Evolutionary conservation across 30 jellyfish, hydroid and myxozoan genomes (phyloP).

Genomic region (Aurelia aurita complex sp. Pacific): DNA sequence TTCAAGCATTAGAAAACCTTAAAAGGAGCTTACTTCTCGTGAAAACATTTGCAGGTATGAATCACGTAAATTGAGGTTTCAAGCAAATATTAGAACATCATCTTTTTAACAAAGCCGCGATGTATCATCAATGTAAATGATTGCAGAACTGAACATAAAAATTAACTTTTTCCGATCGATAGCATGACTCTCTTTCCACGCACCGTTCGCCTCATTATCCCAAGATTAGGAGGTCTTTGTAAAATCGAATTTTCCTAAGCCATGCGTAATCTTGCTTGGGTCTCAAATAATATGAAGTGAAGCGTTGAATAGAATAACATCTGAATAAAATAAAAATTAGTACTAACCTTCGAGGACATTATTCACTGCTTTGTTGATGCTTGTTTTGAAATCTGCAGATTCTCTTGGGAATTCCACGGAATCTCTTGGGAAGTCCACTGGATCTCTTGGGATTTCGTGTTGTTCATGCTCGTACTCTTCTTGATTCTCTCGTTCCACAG

Average conservation of each 20-base stretch:
- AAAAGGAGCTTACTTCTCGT: too few relatives aligned
- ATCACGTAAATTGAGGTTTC: too few relatives aligned
- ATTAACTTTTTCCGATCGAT: background rate
- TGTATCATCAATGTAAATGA: background rate
- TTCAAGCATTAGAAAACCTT: too few relatives aligned
- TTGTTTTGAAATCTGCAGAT: slow-evolving; percentile 53
- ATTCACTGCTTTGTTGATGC: slow-evolving; percentile 78
- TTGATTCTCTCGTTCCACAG: slow-evolving; percentile 48
- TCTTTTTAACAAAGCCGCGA: background rate
- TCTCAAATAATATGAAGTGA: slow-evolving; percentile 30
- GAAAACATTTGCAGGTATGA: too few relatives aligned
- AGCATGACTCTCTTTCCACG: slow-evolving; percentile 15
- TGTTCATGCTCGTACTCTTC: slow-evolving; percentile 50
- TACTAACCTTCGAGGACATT: slow-evolving; percentile 75
- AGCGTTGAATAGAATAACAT: background rate
- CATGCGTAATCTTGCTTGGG: slow-evolving; percentile 25
- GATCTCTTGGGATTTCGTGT: background rate
- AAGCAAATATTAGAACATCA: background rate
- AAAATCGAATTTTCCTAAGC: slow-evolving; percentile 56
- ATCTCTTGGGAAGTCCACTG: background rate
- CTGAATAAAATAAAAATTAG: background rate
- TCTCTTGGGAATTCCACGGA: slow-evolving; percentile 8
- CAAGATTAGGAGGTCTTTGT: slow-evolving; percentile 56
- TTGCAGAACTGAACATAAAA: background rate
- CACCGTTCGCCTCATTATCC: slow-evolving; percentile 52